These are phyloP conservation scores for Chaitophorus viminalis DNA, from an alignment of 2,888 invertebrate species.

Conservation along the genomic window DNA sequence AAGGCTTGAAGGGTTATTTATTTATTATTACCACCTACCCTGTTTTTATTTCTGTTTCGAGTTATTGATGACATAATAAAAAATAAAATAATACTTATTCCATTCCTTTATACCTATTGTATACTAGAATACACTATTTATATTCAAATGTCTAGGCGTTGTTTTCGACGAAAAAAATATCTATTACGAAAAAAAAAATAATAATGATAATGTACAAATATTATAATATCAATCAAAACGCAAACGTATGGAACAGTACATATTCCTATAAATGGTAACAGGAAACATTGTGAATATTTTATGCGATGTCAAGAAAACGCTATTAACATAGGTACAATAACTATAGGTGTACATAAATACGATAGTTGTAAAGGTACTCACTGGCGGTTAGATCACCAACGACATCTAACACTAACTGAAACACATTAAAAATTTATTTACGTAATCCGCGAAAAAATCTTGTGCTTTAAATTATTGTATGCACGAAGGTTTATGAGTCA, in stretches of 20 bases:
- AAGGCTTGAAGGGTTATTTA: constrained; percentile 16
- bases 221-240: neutral
- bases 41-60: neutral
- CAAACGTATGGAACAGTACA: neutral
- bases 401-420: neutral
- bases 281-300: neutral
- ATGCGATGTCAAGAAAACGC: neutral
- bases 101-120: neutral
- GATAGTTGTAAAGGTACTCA: neutral
- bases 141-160: neutral
- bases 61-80: neutral
- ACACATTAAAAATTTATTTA: constrained; percentile 17
- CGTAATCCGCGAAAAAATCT: neutral
- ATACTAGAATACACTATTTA: neutral
- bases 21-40: constrained; percentile 29
- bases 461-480: neutral
- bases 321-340: neutral
- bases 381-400: neutral
- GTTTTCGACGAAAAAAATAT: neutral
- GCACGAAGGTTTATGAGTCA: constrained; percentile 4
- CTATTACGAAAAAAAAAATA: neutral
- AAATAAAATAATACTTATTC: neutral
- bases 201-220: neutral
- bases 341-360: neutral
- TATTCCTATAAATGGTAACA: constrained; percentile 7